Conservation (phyloP, 2,888 invertebrate species). For the Drosophila mayaguana region DNA sequence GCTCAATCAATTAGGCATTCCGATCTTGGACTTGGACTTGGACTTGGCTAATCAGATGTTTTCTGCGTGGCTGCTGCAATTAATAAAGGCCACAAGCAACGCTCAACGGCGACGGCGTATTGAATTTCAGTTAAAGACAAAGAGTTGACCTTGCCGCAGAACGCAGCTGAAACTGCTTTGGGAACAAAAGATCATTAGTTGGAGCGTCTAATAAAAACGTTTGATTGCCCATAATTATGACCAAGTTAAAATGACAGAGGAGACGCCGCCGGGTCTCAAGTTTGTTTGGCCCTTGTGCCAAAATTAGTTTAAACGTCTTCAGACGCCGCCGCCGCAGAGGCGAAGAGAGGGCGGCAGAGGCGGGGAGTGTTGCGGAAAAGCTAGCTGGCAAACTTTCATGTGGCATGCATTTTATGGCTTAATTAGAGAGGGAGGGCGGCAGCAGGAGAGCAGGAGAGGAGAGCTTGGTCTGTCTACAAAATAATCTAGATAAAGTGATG, state of each 20-base stretch:
- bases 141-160: conserved; percentile 46
- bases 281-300: conserved; percentile 48
- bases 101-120: conserved; percentile 9
- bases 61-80: conserved; percentile 17
- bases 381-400: conserved; percentile 46
- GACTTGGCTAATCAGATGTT: conserved; percentile 41
- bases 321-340: background rate
- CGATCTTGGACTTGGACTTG: background rate
- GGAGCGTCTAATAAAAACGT: conserved; percentile 66
- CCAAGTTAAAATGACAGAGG: conserved; percentile 49
- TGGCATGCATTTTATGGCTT: conserved; percentile 66
- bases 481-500: conserved; percentile 22
- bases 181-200: conserved; percentile 63
- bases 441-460: background rate
- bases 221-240: conserved; percentile 73
- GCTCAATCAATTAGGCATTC: conserved; percentile 62
- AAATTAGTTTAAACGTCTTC: conserved; percentile 56
- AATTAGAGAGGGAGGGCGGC: conserved; percentile 34
- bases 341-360: background rate
- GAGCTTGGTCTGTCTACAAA: conserved; percentile 1
- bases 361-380: conserved; percentile 16
- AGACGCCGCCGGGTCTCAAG: conserved; percentile 47
- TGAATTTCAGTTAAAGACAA: conserved; percentile 19
- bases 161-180: background rate
- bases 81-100: conserved; percentile 35